phyloP scores from a whole-genome alignment of 2,113 vertebrate species.

The Poicephalus meyeri region DNA sequence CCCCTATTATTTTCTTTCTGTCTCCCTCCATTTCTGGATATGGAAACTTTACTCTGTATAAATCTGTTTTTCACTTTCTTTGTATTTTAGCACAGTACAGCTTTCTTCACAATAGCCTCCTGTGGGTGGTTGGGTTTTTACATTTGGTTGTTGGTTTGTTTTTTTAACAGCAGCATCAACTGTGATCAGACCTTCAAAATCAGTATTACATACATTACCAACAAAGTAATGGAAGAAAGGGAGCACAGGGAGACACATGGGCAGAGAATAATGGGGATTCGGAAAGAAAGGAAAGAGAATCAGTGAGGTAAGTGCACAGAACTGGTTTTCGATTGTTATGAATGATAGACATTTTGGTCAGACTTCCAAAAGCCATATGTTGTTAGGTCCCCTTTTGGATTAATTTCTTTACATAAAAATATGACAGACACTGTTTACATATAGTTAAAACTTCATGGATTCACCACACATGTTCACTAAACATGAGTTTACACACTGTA shows the following conservation, averaged over 20 bases:
- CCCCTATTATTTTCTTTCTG: neutral
- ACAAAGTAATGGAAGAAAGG: neutral
- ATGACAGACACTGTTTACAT: neutral
- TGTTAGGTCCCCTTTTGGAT: fast-evolving
- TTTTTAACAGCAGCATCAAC: neutral
- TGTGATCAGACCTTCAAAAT: neutral
- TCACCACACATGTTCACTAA: neutral
- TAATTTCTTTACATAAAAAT: neutral
- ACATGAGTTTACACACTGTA: neutral
- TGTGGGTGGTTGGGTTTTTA: neutral
- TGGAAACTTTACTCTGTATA: neutral
- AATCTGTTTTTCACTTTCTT: neutral
- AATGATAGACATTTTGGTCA: fast-evolving
- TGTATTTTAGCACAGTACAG: neutral
- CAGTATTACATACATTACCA: neutral
- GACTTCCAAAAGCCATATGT: neutral
- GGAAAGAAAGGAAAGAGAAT: neutral
- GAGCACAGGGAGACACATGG: neutral
- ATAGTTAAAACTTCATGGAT: neutral
- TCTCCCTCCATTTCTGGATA: neutral
- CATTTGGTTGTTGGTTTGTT: neutral
- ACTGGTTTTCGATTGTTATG: neutral
- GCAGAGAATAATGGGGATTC: neutral
- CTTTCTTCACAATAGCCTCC: neutral
- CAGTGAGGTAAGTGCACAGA: neutral